A percentile compares a stretch with the other conserved stretches of the same genome.
Conservation (phyloP, 1,140 invertebrate species). For the Chrysoperla carnea region DNA sequence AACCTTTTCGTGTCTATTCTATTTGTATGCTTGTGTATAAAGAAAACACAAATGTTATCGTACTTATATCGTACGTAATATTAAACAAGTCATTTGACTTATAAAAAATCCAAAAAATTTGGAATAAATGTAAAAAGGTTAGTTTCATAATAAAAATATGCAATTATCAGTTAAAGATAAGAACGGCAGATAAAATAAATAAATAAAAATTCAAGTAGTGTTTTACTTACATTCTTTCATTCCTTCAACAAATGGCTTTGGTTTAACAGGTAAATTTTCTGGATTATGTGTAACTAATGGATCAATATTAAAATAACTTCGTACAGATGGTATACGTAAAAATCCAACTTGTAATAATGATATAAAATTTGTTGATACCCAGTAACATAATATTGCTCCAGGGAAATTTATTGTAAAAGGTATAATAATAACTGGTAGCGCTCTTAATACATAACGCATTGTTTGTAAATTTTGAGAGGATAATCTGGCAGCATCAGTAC, state of each 20-base stretch:
- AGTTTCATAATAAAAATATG: no score
- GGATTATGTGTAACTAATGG: conserved; percentile 33
- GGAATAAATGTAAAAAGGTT: no score
- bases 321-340: conserved; percentile 54
- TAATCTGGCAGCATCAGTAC: conserved; percentile 54
- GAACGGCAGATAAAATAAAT: no score
- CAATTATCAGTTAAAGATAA: no score
- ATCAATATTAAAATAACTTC: conserved; percentile 66
- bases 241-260: conserved; percentile 59
- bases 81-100: no score
- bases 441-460: conserved; percentile 56
- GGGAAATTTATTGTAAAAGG: conserved; percentile 80
- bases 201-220: no score
- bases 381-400: conserved; percentile 78
- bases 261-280: conserved; percentile 37
- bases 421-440: conserved; percentile 63
- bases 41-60: no score
- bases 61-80: no score
- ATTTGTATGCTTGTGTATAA: no score
- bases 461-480: conserved; percentile 39
- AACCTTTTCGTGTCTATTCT: no score
- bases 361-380: conserved; percentile 77
- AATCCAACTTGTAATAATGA: conserved; percentile 68
- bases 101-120: no score
- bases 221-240: conserved; percentile 62